Conservation (phyloP, 92 coral and sea anemone species). For the Palythoa caribaeorum region DNA sequence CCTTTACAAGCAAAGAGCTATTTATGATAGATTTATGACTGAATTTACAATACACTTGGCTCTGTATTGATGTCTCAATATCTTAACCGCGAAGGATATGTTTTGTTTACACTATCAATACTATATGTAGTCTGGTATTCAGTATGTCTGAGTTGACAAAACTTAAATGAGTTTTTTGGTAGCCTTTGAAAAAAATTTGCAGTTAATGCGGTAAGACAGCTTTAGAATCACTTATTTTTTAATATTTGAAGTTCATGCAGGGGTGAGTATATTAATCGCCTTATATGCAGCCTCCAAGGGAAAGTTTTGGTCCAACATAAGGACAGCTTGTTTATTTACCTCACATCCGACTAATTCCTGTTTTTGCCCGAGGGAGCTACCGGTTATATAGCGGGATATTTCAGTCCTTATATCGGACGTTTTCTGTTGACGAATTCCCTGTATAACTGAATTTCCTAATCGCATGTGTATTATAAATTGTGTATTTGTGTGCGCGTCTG, state of each 20-base stretch:
- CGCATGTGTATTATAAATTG: neutral
- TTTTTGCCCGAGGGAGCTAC: neutral
- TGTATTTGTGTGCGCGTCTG: too few species aligned
- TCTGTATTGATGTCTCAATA: neutral
- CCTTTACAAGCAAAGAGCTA: neutral
- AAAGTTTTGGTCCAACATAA: neutral
- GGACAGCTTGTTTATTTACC: neutral
- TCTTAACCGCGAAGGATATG: neutral
- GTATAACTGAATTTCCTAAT: too few species aligned
- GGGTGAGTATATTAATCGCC: neutral
- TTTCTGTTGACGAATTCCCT: neutral
- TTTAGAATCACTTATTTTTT: neutral
- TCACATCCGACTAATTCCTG: neutral
- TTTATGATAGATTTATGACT: neutral
- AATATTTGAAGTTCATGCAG: neutral
- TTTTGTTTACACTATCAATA: neutral
- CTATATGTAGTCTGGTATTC: neutral
- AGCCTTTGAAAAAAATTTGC: neutral
- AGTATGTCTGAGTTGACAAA: neutral
- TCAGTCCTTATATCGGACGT: neutral
- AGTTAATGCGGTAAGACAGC: neutral
- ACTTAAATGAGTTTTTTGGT: neutral
- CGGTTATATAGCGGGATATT: neutral
- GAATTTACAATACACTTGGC: neutral
- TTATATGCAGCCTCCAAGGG: neutral